Evolutionary conservation across 2,797 vertebrate genomes (phyloP), one percentile per base, ranked within the genome.

Genomic region (Danio choprae): DNA sequence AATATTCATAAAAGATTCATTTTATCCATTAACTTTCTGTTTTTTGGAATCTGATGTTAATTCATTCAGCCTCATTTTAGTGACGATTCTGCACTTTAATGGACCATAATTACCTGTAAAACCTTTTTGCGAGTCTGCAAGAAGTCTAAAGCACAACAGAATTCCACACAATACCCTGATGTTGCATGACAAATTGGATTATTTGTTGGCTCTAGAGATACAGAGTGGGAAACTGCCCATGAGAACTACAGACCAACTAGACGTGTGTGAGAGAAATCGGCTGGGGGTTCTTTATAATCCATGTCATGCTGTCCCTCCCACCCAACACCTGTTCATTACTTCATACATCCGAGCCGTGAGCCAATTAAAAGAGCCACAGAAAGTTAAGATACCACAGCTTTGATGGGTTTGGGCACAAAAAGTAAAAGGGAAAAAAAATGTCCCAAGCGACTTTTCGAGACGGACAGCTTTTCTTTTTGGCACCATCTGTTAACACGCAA

Each of bases 311-410:
- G 78, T 82, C 71, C 84, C 82, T 79, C 81, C 81, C 80, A 78
- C 77, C 76, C 63, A 81, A 84, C 86, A 88, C 84, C 85, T 88
- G 86, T 88, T 86, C 85, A 84, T 86, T 84, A 85, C 85, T 80
- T 83, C 81, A 73, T 86, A 84, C 86, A 84, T 85, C 79, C 82
- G 71, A 73, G 38, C 55, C 44, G 77, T 83, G 81, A 78, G 73
- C 63, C 78, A 84, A 82, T 85, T 85, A 85, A 65, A 71, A 81
- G 16, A 74, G 64, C 81, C 58, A 70, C 29, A 74, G 69, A 69
- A 81, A 80, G 69, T 77, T 73, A 29, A 41, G 59, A 69, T 50
- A 70, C 50, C 29, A 55, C 43, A 59, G 16, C 76, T 81, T 81
- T 85, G 72, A 81, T 75, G 58, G 50, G 18, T 41, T 38, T 51